Evolutionary conservation across 2,113 vertebrate species (phyloP), one percentile per base, ranked within the genome.

Genomic region (Lampris incognitus): DNA sequence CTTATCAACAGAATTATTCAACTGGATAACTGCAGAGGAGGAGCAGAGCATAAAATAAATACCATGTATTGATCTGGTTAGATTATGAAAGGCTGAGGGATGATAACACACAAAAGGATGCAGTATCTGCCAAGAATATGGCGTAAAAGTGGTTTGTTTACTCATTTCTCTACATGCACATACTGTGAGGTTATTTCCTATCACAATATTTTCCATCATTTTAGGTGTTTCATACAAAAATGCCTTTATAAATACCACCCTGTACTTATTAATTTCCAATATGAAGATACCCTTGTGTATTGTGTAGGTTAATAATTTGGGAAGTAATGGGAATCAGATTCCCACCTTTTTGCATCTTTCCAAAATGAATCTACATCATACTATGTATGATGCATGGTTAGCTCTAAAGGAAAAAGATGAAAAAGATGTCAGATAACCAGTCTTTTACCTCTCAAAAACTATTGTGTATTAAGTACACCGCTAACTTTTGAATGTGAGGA

Each of bases 381-480:
- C 63, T 24, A 24, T 69, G 55, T 1, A 2, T 39, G 48, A 49
- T 24, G 24, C 54, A 74, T 24, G 77, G 60, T 65, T 56, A 55
- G 51, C 40, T 55, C 67, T 61, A 57, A 73, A 46, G n/a, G 60
- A 71, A 76, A 49, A 69, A 66, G 72, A 72, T 76, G 60, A 71
- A 76, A 49, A 69, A 66, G 72, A 72, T 76, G 62, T 68, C 62
- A 65, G 77, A n/a, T 83, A 69, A 74, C 48, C 54, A n/a, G 39
- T 39, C 46, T 50, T 50, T 54, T 79, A 69, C 58, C 63, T 73
- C 75, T 54, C 55, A 61, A 66, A 38, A 66, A 76, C 76, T 48
- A 63, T 81, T 76, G 87, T 85, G 86, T 82, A 84, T 83, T 39
- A 90, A 92, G 24, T 90, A 87, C 86, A 84, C 82, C 77, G 59